phyloP scores from a whole-genome alignment of 92 coral and sea anemone species.

The Parazoanthus atlanticus region DNA sequence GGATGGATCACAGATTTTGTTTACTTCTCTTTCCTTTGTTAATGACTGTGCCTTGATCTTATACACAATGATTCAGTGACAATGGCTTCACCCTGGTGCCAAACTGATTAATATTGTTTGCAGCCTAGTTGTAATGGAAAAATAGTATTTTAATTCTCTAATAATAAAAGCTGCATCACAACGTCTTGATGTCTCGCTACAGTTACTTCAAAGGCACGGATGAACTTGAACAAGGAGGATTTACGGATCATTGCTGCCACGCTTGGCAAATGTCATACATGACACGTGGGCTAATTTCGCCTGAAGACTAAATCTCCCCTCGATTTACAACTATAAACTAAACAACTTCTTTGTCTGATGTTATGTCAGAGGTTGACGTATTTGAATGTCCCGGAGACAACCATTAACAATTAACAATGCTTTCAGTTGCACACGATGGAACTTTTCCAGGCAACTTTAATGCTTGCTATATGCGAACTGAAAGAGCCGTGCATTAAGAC shows the following conservation, averaged over 20 bases:
- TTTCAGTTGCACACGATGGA: not conserved
- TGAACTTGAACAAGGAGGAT: not conserved
- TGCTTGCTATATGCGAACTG: not conserved
- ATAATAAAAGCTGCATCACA: not conserved
- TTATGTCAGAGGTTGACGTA: conserved; percentile 4
- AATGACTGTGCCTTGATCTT: not conserved
- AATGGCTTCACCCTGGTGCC: conserved; percentile 19
- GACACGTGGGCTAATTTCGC: conserved; percentile 32
- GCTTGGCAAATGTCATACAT: conserved; percentile 1
- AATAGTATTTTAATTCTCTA: conserved; percentile 1
- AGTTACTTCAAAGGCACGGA: not conserved
- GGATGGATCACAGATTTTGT: not conserved
- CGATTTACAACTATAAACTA: conserved; percentile 8
- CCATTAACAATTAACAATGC: not conserved
- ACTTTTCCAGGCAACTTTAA: not conserved
- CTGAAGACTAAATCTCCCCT: conserved; percentile 28
- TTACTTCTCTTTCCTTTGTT: conserved; percentile 4
- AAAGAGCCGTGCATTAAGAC: not conserved
- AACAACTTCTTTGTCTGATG: not conserved
- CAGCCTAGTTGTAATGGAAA: not conserved
- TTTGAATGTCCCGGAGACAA: conserved; percentile 5
- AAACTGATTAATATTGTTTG: conserved; percentile 5
- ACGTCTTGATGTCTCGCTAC: not conserved
- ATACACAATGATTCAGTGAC: not conserved
- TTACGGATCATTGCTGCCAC: conserved; percentile 51